Conservation (phyloP, 2,888 invertebrate genomes). For the Eupithecia exiguata region DNA sequence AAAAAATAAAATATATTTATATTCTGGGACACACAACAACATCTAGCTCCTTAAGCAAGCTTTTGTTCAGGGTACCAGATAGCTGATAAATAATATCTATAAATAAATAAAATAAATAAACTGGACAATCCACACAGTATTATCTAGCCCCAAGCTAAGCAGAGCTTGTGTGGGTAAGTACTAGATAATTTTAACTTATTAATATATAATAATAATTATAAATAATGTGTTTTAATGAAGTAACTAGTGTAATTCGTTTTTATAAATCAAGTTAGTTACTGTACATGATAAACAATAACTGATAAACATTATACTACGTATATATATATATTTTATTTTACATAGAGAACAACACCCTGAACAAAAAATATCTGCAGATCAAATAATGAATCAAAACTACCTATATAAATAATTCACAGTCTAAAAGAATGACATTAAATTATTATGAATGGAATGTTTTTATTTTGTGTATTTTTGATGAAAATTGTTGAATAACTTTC, state of each 20-base stretch:
- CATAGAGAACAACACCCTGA: not conserved
- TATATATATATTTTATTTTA: not conserved
- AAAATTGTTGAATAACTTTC: too few relatives aligned
- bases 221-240: too few relatives aligned
- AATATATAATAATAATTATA: too few relatives aligned
- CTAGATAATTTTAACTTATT: too few relatives aligned
- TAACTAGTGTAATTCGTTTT: too few relatives aligned
- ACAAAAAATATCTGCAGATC: not conserved
- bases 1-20: too few relatives aligned
- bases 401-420: too few relatives aligned
- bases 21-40: not conserved
- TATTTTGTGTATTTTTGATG: too few relatives aligned
- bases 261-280: too few relatives aligned
- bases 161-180: not conserved
- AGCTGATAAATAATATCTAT: not conserved
- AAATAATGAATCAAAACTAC: not conserved
- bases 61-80: not conserved
- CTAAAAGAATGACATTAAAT: too few relatives aligned
- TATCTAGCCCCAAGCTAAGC: not conserved
- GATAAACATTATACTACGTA: not conserved
- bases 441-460: too few relatives aligned
- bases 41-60: not conserved
- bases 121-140: not conserved
- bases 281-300: too few relatives aligned
- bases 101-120: not conserved